A percentile compares a stretch with the other conserved stretches of the same genome.
Evolutionary conservation across 2,797 vertebrate species (phyloP).

Genomic region (Ispidina picta): DNA sequence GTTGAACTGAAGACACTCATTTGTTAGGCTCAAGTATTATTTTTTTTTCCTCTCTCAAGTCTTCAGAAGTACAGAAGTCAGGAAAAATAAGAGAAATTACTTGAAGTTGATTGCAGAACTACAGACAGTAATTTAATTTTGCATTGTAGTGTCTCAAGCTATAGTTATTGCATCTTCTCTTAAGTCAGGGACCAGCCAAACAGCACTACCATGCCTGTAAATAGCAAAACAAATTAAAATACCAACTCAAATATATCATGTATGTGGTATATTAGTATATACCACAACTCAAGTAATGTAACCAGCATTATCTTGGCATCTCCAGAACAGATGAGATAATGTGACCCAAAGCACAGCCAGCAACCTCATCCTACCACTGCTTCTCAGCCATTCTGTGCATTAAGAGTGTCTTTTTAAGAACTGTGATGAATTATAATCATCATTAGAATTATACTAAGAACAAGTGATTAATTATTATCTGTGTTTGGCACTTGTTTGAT

Average conservation of each 20-base stretch:
- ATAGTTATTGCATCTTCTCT: neutral
- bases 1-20: neutral
- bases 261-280: no score
- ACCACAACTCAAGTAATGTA: neutral
- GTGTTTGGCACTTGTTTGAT: neutral
- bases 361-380: neutral
- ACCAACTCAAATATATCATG: neutral
- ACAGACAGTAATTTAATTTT: neutral
- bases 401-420: neutral
- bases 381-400: neutral
- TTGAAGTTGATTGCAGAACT: neutral
- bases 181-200: neutral
- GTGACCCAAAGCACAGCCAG: neutral
- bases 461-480: neutral
- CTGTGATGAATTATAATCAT: neutral
- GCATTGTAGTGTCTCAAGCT: rapidly evolving
- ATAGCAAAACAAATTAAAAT: neutral
- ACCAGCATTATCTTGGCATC: neutral
- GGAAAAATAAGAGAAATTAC: neutral
- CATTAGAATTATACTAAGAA: no score
- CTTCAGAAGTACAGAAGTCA: neutral
- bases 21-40: neutral
- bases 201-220: neutral
- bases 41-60: rapidly evolving
- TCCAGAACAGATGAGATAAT: neutral